Conservation (phyloP, 2,113 vertebrate genomes). For the Suricata suricatta region DNA sequence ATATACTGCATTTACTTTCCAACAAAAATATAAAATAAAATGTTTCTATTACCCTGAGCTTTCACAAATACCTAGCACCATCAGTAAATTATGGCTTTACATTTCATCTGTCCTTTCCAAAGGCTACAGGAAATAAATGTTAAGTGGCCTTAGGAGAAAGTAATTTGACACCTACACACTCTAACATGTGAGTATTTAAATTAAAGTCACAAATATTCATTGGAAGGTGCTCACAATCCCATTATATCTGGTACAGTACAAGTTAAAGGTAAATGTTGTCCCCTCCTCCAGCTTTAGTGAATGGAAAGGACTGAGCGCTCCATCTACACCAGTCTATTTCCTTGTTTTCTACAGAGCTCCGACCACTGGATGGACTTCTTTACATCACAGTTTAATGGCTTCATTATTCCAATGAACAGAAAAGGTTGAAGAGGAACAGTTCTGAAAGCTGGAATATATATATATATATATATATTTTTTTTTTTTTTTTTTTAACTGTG, state of each 20-base stretch:
- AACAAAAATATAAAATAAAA: slow-evolving; percentile 31
- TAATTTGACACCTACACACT: background rate
- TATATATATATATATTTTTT: too few species aligned
- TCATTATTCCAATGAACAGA: slow-evolving; percentile 21
- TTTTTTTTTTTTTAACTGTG: background rate
- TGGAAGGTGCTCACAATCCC: background rate
- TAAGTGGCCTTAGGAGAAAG: background rate
- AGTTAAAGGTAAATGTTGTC: background rate
- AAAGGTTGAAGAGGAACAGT: background rate
- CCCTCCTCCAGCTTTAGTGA: background rate
- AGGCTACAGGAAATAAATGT: background rate
- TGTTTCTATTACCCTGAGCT: background rate
- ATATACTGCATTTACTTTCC: background rate
- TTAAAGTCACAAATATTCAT: background rate
- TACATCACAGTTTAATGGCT: background rate
- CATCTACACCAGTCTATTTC: background rate
- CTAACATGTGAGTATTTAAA: slow-evolving; percentile 27
- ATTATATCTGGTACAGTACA: background rate
- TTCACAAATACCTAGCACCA: background rate
- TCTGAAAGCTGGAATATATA: slow-evolving; percentile 44
- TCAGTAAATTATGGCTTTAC: background rate
- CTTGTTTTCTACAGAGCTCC: background rate
- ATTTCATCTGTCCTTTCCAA: background rate
- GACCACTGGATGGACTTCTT: background rate
- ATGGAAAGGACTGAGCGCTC: background rate